Evolutionary conservation across 2,113 vertebrate species (phyloP), one percentile per base, ranked within the genome.

Genomic region (Thinocorus orbignyianus): DNA sequence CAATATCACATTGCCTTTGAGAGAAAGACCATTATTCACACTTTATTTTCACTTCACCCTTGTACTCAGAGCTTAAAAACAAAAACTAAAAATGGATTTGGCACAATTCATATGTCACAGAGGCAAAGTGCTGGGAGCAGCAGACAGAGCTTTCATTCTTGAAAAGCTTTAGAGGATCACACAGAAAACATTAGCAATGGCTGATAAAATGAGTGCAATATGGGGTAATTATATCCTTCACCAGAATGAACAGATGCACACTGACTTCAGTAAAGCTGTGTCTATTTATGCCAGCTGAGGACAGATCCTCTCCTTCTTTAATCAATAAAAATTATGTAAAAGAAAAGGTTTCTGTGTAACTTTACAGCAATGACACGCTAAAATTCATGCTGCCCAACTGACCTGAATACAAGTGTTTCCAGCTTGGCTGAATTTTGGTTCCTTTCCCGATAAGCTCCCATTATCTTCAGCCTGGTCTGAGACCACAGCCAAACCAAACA

Each of bases 1-100:
- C 82, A 81, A 10, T 72, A 94, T 81, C 95, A 95, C 85, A 55
- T 84, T 88, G 93, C 80, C 83, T 97, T 92, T 93, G 82, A 95
- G 77, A 92, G 72, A 92, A 96, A 92, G 85, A 76, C 62, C 87
- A 96, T 93, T 95, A 94, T 93, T 96, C 95, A 93, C 95, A 93
- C 92, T 96, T 97, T 90, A 96, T 97, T 97, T 95, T 96, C 93
- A 96, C 96, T 96, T 97, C 90, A 92, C 35, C 69, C 86, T 92
- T 92, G 65, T 93, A 72, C 77, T 93, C n/a, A 2, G 87, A 90
- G 83, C 92, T 93, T 97, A 93, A 91, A 96, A 96, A 89, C 90
- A 95, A 96, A 94, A 96, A 52, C 88, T 81, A 86, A 61, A 17
- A 96, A 95, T 76, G 83, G 61, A 93, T 94, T 96, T 96, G 92